Evolutionary conservation across 1,140 invertebrate species (phyloP), one percentile per base, ranked within the genome.

Genomic region (Zaprionus vittiger): DNA sequence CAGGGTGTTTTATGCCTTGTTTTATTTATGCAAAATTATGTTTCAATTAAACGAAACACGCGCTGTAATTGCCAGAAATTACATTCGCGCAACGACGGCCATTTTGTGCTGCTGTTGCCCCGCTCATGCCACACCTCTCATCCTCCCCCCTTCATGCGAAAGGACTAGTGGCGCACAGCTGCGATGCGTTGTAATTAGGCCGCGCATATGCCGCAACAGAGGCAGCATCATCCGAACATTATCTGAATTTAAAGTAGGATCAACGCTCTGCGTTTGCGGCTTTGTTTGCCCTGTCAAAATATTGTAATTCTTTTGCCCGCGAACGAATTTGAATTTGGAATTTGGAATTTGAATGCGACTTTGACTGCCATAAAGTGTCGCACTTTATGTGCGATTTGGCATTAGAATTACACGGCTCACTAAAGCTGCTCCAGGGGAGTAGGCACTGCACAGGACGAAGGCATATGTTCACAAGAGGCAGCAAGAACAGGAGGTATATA

Each of bases 11-110:
- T 83, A 91, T 91, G 85, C 90, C 71, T 85, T 80, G 85, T 91
- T 90, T 90, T 90, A 90, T 90, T 90, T 90, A 90, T 90, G 85
- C 85, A 90, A 91, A 91, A 91, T 91, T 91, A 91, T 91, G 90
- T 91, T 91, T 91, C 90, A 91, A 91, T 91, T 91, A 91, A 91
- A 86, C 73, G 77, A 62, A 91, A 83, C 83, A 83, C 77, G 83
- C 74, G 34, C 52, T 74, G 86, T 91, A 86, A 91, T 91, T 91
- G 83, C 77, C 72, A 81, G 70, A 60, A 69, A 91, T 89, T 91
- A 79, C 76, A 73, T 60, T 56, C 44, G 60, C 75, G 44, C 20
- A 61, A 66, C 64, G 52, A 59, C 65, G 55, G 59, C 72, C 69
- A 81, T 81, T 79, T 73, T 71, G 41, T 24, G 62, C 68, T 41